Conservation (phyloP, 1,140 invertebrate species). For the Drosophila simulans region DNA sequence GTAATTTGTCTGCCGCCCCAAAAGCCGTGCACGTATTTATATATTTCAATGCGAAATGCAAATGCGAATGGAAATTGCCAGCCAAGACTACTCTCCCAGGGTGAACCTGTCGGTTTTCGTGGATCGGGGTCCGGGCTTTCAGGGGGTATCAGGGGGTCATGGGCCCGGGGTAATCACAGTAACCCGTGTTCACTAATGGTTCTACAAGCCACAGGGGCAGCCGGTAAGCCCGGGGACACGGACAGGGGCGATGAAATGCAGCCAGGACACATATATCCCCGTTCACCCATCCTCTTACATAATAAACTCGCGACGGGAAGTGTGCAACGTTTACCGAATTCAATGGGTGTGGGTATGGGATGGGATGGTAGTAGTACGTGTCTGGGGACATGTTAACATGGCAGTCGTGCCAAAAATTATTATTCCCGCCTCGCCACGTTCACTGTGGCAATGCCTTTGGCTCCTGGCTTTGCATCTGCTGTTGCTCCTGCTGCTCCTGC, state of each 20-base stretch:
- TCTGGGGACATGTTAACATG: slow-evolving; percentile 84
- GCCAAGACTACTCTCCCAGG: slow-evolving; percentile 24
- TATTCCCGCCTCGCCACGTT: slow-evolving; percentile 75
- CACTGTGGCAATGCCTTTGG: slow-evolving; percentile 43
- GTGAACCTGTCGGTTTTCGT: slow-evolving; percentile 13
- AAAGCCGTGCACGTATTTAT: slow-evolving; percentile 80
- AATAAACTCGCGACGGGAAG: slow-evolving; percentile 73
- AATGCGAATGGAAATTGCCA: slow-evolving; percentile 21
- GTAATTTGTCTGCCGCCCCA: slow-evolving; percentile 81
- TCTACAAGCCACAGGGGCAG: slow-evolving; percentile 82
- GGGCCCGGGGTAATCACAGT: slow-evolving; percentile 64
- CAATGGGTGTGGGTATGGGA: slow-evolving; percentile 19
- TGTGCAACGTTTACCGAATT: slow-evolving; percentile 54
- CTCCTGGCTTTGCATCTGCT: slow-evolving; percentile 28
- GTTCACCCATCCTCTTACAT: slow-evolving; percentile 19
- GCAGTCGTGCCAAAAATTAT: slow-evolving; percentile 84
- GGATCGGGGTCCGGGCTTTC: not conserved
- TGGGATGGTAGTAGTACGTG: slow-evolving; percentile 55
- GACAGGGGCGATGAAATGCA: slow-evolving; percentile 71
- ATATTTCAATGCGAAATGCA: slow-evolving; percentile 79
- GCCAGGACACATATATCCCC: slow-evolving; percentile 35
- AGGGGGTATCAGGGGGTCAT: not conserved
- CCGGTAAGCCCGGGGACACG: slow-evolving; percentile 40
- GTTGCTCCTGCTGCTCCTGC: slow-evolving; percentile 5
- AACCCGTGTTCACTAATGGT: slow-evolving; percentile 84